These are phyloP conservation scores for Pachyuromys duprasi DNA, from an alignment of 2,797 vertebrate genomes.

Conservation along the genomic window DNA sequence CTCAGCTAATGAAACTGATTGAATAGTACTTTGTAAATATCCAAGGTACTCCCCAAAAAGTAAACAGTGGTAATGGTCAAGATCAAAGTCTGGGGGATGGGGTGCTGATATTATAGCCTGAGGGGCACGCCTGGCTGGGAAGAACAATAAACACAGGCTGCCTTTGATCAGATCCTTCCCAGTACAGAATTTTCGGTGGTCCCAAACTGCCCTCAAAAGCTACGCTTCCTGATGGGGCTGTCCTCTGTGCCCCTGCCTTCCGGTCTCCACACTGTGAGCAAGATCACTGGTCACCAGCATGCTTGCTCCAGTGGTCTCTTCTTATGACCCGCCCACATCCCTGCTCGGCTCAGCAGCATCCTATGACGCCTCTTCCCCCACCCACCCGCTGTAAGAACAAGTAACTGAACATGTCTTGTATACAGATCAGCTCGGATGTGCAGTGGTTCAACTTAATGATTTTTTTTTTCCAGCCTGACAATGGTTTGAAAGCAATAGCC, in stretches of 20 bases:
- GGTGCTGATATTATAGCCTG: constrained; percentile 4
- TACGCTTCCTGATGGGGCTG: background rate
- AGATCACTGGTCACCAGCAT: background rate
- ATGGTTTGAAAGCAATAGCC: background rate
- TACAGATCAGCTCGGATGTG: background rate
- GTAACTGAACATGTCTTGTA: background rate
- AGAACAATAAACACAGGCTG: constrained; percentile 68
- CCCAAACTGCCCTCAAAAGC: constrained; percentile 36
- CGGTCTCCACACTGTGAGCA: background rate
- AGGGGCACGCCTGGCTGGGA: constrained; percentile 49
- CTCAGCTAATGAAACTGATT: constrained; percentile 75
- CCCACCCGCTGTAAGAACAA: background rate
- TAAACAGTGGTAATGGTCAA: constrained; percentile 57
- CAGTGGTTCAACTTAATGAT: background rate
- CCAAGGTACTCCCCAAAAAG: constrained; percentile 65
- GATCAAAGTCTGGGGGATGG: constrained; percentile 75
- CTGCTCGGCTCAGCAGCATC: background rate
- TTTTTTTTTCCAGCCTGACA: background rate
- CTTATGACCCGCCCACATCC: background rate
- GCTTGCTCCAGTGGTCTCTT: background rate
- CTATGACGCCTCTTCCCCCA: background rate
- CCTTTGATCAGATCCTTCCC: constrained; percentile 61
- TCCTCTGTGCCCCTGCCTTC: background rate
- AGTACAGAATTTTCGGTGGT: background rate
- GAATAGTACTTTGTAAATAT: constrained; percentile 71